phyloP scores from a whole-genome alignment of 2,113 vertebrate species.

The Tupaia chinensis region DNA sequence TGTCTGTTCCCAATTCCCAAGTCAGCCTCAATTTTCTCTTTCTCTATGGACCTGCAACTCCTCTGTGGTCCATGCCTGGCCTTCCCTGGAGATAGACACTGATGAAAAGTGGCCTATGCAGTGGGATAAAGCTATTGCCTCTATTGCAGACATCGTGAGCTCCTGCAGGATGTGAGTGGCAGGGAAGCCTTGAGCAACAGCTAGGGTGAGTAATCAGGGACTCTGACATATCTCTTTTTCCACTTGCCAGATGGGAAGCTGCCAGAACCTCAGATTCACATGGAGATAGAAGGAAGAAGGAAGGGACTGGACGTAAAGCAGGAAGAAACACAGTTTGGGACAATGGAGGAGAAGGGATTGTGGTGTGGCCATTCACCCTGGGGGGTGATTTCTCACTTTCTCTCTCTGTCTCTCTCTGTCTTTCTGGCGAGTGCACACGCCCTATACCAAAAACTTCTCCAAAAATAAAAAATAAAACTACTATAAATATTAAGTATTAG shows the following conservation, averaged over 20 bases:
- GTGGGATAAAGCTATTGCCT: conserved; percentile 35
- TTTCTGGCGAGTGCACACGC: neutral
- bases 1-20: neutral
- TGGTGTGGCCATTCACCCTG: no score
- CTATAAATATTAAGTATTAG: neutral
- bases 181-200: neutral
- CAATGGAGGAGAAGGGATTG: neutral
- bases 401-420: neutral
- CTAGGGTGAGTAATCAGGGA: conserved; percentile 10
- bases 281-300: no score
- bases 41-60: neutral
- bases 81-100: conserved; percentile 7
- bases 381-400: neutral
- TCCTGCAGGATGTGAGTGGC: neutral
- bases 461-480: neutral
- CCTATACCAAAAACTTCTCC: no score
- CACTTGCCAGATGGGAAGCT: neutral
- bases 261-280: neutral
- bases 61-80: neutral
- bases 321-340: neutral
- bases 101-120: neutral
- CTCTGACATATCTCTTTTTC: neutral
- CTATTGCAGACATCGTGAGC: neutral
- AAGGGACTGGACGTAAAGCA: neutral
- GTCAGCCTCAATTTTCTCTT: neutral